A percentile compares a stretch with the other conserved stretches of the same genome.
phyloP scores from a whole-genome alignment of 1,140 invertebrate genomes.

The Latrodectus geometricus region DNA sequence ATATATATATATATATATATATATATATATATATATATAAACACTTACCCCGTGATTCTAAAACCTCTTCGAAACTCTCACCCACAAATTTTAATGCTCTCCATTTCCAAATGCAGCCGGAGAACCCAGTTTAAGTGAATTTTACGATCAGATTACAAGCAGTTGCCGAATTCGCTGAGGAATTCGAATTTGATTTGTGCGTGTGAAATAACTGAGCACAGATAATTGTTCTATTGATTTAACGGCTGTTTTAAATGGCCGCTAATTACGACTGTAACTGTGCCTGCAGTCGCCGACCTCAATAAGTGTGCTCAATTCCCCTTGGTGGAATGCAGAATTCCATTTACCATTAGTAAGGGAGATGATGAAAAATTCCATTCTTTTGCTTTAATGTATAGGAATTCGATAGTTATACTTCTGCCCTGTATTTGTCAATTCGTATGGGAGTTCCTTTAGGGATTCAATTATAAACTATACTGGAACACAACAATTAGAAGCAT shows the following conservation, averaged over 20 bases:
- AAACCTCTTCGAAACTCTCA: too few relatives aligned
- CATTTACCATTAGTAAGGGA: slow-evolving; percentile 39
- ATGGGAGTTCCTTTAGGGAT: slow-evolving; percentile 4
- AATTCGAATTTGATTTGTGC: slow-evolving; percentile 58
- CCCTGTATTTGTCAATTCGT: slow-evolving; percentile 39
- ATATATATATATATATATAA: too few relatives aligned
- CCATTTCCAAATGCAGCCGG: neutral
- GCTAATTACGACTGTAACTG: slow-evolving; percentile 56
- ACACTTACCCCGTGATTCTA: too few relatives aligned
- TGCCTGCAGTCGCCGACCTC: slow-evolving; percentile 41
- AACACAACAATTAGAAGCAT: too few relatives aligned
- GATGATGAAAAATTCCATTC: slow-evolving; percentile 56
- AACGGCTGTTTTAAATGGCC: slow-evolving; percentile 57
- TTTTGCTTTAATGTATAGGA: slow-evolving; percentile 28
- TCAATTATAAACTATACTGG: too few relatives aligned
- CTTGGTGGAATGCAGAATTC: slow-evolving; percentile 14
- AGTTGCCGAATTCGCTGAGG: slow-evolving; percentile 32
- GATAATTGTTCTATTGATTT: slow-evolving; percentile 62
- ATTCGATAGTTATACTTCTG: slow-evolving; percentile 55
- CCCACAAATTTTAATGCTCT: too few relatives aligned
- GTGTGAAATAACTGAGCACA: slow-evolving; percentile 56
- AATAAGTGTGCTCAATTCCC: slow-evolving; percentile 45
- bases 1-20: too few relatives aligned
- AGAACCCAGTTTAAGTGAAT: slow-evolving; percentile 56
- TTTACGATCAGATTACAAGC: slow-evolving; percentile 53